A percentile compares a stretch with the other conserved stretches of the same genome.
These are phyloP conservation scores for Nymphalis polychloros DNA, from an alignment of 2,888 invertebrate genomes.

Conservation along the genomic window DNA sequence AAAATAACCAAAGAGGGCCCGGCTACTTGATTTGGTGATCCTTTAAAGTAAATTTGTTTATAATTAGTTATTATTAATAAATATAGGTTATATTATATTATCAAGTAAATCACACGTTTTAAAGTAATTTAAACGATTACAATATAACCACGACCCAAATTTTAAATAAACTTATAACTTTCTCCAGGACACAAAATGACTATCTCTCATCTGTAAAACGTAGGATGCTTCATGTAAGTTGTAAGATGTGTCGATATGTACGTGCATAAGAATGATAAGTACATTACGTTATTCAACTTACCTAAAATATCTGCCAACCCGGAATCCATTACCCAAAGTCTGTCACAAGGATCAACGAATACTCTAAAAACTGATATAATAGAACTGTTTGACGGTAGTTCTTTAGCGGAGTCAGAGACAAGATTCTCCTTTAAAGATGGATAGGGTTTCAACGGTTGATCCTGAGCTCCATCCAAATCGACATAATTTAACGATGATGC, in stretches of 20 bases:
- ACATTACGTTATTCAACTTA: constrained; percentile 43
- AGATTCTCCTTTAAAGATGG: constrained; percentile 90
- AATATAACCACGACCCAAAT: not conserved
- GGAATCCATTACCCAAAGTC: constrained; percentile 91
- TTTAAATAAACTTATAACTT: constrained; percentile 14
- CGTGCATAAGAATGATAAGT: constrained; percentile 25
- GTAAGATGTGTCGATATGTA: constrained; percentile 20
- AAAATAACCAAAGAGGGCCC: constrained; percentile 86
- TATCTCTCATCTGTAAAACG: constrained; percentile 9
- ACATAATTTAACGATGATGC: constrained; percentile 87
- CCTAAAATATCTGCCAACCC: constrained; percentile 89
- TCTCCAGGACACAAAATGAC: constrained; percentile 18
- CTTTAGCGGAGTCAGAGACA: constrained; percentile 79
- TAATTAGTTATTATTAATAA: constrained; percentile 1
- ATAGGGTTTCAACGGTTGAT: constrained; percentile 87
- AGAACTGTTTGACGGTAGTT: constrained; percentile 80
- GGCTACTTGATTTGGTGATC: constrained; percentile 79
- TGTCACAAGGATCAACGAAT: constrained; percentile 87
- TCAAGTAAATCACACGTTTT: not conserved
- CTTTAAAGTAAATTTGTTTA: constrained; percentile 45
- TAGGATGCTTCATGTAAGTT: not conserved
- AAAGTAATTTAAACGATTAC: not conserved
- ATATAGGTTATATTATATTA: too few relatives aligned
- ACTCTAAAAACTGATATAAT: constrained; percentile 88
- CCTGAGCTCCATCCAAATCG: constrained; percentile 83